These are phyloP conservation scores for Agonopterix heracliana DNA, from an alignment of 2,888 invertebrate species.

Conservation along the genomic window DNA sequence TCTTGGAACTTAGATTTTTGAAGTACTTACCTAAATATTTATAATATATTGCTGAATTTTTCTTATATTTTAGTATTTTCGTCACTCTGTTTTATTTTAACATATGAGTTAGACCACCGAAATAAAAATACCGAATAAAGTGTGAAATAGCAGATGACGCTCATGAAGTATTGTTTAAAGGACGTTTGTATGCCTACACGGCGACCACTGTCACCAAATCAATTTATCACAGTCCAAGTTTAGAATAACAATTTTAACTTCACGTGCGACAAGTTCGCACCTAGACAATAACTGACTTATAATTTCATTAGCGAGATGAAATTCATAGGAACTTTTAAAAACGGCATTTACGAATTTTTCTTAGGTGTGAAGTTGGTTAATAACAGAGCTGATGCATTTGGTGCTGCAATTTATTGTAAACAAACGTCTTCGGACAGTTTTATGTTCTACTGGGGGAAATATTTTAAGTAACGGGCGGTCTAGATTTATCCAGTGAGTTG, in stretches of 20 bases:
- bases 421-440: too few species aligned
- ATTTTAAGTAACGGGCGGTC: too few species aligned
- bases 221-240: constrained; percentile 56
- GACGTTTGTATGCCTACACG: constrained; percentile 51
- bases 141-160: constrained; percentile 34
- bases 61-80: too few species aligned
- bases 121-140: too few species aligned
- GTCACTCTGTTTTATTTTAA: too few species aligned
- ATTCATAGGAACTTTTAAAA: constrained; percentile 31
- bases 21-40: too few species aligned
- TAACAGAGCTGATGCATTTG: constrained; percentile 1
- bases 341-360: constrained; percentile 2
- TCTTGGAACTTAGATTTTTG: too few species aligned
- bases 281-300: constrained; percentile 46
- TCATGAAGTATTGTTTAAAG: constrained; percentile 34
- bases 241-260: constrained; percentile 51
- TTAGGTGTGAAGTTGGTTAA: constrained; percentile 3
- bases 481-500: too few species aligned
- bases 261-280: constrained; percentile 52
- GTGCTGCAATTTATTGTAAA: background rate
- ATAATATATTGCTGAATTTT: too few species aligned
- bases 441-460: too few species aligned
- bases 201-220: constrained; percentile 53
- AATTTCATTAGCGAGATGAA: constrained; percentile 43
- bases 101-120: too few species aligned